phyloP scores from a whole-genome alignment of 2,888 invertebrate species.

The Anoncus sp. region DNA sequence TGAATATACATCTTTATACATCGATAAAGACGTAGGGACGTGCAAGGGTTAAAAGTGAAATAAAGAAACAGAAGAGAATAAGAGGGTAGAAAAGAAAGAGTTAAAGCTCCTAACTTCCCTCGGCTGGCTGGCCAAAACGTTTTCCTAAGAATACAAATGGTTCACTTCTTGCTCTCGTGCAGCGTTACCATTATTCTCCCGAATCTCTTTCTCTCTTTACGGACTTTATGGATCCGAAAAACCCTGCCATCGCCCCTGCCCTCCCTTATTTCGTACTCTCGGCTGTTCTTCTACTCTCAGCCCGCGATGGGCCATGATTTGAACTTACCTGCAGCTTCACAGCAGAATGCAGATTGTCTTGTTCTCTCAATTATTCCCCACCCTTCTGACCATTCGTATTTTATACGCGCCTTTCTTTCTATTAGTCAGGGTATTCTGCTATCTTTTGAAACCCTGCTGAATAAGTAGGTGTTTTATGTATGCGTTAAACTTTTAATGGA shows the following conservation, averaged over 20 bases:
- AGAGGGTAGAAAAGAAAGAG: conserved; percentile 26
- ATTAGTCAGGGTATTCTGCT: background rate
- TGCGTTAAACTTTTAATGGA: background rate
- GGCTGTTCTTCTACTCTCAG: background rate
- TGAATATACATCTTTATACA: conserved; percentile 1
- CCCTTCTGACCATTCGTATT: background rate
- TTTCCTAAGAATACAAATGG: conserved; percentile 56
- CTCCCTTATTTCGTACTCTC: conserved; percentile 5
- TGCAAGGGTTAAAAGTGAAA: conserved; percentile 28
- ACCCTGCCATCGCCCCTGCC: conserved; percentile 16
- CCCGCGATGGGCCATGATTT: background rate
- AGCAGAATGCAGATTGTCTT: background rate
- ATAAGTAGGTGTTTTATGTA: background rate
- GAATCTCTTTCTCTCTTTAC: conserved; percentile 32
- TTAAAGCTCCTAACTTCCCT: conserved; percentile 23
- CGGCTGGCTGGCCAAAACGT: conserved; percentile 40
- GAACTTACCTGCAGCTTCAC: background rate
- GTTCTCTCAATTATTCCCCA: background rate
- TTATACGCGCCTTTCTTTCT: background rate
- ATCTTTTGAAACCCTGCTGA: background rate
- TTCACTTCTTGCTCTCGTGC: conserved; percentile 57
- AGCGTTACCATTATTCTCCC: conserved; percentile 55
- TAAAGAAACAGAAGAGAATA: background rate
- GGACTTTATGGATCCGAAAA: conserved; percentile 36
- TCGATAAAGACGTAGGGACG: conserved; percentile 32